Conservation (phyloP, 2,797 vertebrate species). For the Yasuhikotakia modesta region DNA sequence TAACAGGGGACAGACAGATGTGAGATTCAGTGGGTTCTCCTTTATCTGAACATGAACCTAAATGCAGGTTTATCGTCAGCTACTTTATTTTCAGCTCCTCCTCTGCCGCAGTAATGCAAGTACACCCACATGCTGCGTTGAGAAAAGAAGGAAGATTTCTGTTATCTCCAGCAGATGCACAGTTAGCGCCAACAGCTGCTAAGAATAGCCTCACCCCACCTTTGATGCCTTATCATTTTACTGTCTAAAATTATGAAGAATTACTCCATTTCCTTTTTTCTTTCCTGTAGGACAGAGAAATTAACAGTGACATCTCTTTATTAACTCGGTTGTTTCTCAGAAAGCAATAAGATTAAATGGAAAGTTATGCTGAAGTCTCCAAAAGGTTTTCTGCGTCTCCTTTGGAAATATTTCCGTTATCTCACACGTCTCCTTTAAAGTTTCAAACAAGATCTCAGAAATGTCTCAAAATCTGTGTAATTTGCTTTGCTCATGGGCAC, state of each 20-base stretch:
- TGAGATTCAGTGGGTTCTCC: slow-evolving; percentile 21
- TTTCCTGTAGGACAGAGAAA: slow-evolving; percentile 8
- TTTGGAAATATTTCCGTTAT: neutral
- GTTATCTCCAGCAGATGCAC: slow-evolving; percentile 54
- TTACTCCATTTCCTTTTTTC: neutral
- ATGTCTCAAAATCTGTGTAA: neutral
- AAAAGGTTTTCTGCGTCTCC: neutral
- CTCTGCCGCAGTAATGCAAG: slow-evolving; percentile 48
- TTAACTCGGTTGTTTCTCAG: slow-evolving; percentile 9
- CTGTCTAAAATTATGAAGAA: slow-evolving; percentile 40
- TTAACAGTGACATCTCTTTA: neutral
- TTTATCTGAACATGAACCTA: slow-evolving; percentile 54
- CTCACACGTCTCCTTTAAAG: neutral
- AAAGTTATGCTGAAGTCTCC: neutral
- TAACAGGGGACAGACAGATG: slow-evolving; percentile 14
- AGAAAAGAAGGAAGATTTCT: slow-evolving; percentile 48
- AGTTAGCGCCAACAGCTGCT: slow-evolving; percentile 53
- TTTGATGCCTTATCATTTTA: slow-evolving; percentile 56
- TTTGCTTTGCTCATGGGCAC: neutral
- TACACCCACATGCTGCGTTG: slow-evolving; percentile 57
- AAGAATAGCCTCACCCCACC: slow-evolving; percentile 57
- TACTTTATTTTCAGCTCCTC: slow-evolving; percentile 50
- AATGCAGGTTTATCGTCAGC: slow-evolving; percentile 54
- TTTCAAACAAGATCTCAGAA: neutral
- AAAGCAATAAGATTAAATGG: neutral